Base-by-base conservation (phyloP, 2,797 vertebrate species). In the Lindbergichthys nudifrons region DNA sequence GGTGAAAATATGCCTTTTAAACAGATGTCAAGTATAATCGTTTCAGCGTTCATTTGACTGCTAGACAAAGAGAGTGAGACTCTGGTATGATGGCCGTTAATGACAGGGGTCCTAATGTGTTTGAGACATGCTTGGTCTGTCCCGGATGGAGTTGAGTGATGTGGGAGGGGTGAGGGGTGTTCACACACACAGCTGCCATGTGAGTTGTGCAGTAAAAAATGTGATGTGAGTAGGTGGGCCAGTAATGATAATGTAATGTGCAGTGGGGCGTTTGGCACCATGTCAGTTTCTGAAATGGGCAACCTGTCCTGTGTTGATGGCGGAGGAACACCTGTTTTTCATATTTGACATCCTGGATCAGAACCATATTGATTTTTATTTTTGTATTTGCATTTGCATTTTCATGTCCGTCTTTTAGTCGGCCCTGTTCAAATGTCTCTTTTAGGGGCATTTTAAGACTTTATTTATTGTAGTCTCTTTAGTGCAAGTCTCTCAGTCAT, bases 211-310 rank as follows among this genome's bases (percentile, higher is more conserved):
- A 19, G 53, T 12, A 61, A 10, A 41, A 51, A 61, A 39, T 36
- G 62, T 43, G 63, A 65, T 52, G 43, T 18, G 42, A 45, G 62
- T 60, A 32, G 65, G 30, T 3, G 14, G 11, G 51, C 47, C 18
- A 19, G 48, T 69, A 58, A 71, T 62, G 65, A 64, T 71, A 65
- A 77, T 69, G 52, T 36, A 19, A 50, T 43, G 79, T 59, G 70
- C 73, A 65, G 57, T 41, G 30, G 42, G 57, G 39, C 52, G 51
- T 81, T 73, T 69, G 70, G 83, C 78, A 84, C 63, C 43, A 16
- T 71, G 53, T 66, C 58, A 43, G 57, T 47, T 47, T 75, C 14
- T 58, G 19, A 56, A 36, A 51, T 39, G 46, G 23, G 39, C 65
- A 68, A 80, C 75, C 70, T 80, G 85, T 81, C 39, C 64, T 41